Percentiles rank a stretch among this genome's conserved stretches.
phyloP scores from a whole-genome alignment of 2,888 invertebrate genomes.

The Gasteruption jaculator region DNA sequence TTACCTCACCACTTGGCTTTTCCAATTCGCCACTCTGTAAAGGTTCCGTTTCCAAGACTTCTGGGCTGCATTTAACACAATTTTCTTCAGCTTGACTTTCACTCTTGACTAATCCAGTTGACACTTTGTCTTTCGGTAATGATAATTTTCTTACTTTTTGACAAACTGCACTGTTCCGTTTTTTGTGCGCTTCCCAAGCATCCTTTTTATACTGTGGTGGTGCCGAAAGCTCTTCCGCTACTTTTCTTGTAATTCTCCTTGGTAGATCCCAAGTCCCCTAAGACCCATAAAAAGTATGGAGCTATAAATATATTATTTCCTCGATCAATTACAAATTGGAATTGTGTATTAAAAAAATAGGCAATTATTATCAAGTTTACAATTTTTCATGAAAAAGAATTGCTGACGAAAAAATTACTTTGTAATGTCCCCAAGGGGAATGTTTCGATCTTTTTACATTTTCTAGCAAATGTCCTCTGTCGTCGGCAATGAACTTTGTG shows the following conservation, averaged over 20 bases:
- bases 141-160: background rate
- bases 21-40: conserved; percentile 7
- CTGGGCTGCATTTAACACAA: too few species aligned
- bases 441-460: conserved; percentile 22
- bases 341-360: conserved; percentile 3
- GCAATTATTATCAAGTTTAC: too few species aligned
- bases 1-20: too few species aligned
- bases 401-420: too few species aligned
- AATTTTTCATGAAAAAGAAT: background rate
- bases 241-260: conserved; percentile 28
- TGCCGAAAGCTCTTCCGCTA: conserved; percentile 31
- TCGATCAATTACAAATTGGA: too few species aligned
- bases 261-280: conserved; percentile 37
- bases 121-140: background rate
- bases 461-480: conserved; percentile 30
- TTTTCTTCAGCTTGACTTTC: conserved; percentile 3
- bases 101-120: conserved; percentile 3
- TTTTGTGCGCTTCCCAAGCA: conserved; percentile 28
- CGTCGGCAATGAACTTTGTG: conserved; percentile 32
- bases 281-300: too few species aligned
- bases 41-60: too few species aligned
- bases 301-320: too few species aligned
- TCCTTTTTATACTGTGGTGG: conserved; percentile 25
- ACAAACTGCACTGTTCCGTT: too few species aligned
- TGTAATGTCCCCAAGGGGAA: conserved; percentile 31